Base-by-base conservation (phyloP, 2,888 invertebrate genomes). In the Sussaba pulchella region DNA sequence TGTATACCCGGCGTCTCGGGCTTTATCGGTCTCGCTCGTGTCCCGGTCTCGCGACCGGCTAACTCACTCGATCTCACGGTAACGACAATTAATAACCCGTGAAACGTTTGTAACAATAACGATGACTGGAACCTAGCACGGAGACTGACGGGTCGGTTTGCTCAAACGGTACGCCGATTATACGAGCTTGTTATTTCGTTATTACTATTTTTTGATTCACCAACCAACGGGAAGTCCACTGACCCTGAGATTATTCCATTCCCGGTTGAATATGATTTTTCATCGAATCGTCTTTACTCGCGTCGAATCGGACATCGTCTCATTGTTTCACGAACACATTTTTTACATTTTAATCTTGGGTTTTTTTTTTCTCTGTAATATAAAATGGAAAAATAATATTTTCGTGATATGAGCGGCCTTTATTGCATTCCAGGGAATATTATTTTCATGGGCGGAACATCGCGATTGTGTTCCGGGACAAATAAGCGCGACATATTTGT, bases 41-140 rank as follows among this genome's bases (percentile, higher is more conserved):
- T 45, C n/a, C 24, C 52, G 50, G 9, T 63, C 21, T 52, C 47
- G n/a, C 26, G 12, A 36, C n/a, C 36, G 19, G 47, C 19, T 4
- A 39, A 19, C 45, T 47, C n/a, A 45, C 70, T 36, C 70, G 24
- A 14, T 69, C 63, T 10, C 41, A 52, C 67, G 31, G 61, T 41
- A 54, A 54, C 50, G 73, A 73, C 78, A 77, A 82, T 82, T 82
- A 82, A 80, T 82, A 82, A 73, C 54, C 78, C 63, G 67, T 80
- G 74, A 81, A 82, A 81, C 71, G 43, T 57, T 67, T 21, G 73
- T 77, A 66, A 57, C 2, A 80, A 54, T 63, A 61, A 71, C 52
- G 41, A 36, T 54, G 24, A 17, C 52, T 69, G 39, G 67, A 41
- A 21, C 24, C 52, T 12, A 67, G 10, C 39, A 24, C 52, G 52